These are phyloP conservation scores for Phthorimaea operculella DNA, from an alignment of 1,140 invertebrate species.

Conservation along the genomic window DNA sequence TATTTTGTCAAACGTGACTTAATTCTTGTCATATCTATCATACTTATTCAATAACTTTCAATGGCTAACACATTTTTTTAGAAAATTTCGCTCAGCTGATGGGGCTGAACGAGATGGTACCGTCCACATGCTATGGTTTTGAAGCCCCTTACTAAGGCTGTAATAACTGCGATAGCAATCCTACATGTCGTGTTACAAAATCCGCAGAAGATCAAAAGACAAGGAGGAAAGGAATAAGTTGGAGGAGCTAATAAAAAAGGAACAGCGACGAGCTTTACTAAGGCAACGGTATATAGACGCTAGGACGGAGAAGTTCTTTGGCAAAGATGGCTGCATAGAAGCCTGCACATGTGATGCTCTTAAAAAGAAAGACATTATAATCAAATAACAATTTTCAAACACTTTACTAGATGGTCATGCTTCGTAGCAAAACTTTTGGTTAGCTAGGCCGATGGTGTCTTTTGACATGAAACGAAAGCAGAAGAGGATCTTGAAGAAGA, in stretches of 20 bases:
- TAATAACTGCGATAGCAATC: slow-evolving; percentile 27
- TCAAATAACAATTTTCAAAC: too few species aligned
- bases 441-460: slow-evolving; percentile 25
- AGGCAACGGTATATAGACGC: neutral
- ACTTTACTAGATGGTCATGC: neutral
- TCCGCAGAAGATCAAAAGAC: neutral
- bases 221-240: neutral
- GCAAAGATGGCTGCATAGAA: neutral
- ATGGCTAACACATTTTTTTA: slow-evolving; percentile 11
- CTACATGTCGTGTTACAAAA: slow-evolving; percentile 26
- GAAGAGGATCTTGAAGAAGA: slow-evolving; percentile 27
- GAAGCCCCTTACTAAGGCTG: slow-evolving; percentile 24
- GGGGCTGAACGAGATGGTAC: slow-evolving; percentile 34
- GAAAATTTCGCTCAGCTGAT: slow-evolving; percentile 16
- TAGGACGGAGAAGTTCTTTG: neutral
- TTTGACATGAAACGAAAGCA: slow-evolving; percentile 31
- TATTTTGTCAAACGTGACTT: too few species aligned
- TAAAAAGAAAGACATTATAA: slow-evolving; percentile 8
- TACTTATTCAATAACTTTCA: neutral
- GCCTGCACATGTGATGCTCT: slow-evolving; percentile 1
- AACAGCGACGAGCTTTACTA: neutral
- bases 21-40: too few species aligned
- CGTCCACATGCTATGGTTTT: slow-evolving; percentile 33
- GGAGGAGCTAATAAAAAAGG: neutral
- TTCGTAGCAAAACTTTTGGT: neutral